phyloP scores from a whole-genome alignment of 2,888 invertebrate species.

The Lithodes maja region DNA sequence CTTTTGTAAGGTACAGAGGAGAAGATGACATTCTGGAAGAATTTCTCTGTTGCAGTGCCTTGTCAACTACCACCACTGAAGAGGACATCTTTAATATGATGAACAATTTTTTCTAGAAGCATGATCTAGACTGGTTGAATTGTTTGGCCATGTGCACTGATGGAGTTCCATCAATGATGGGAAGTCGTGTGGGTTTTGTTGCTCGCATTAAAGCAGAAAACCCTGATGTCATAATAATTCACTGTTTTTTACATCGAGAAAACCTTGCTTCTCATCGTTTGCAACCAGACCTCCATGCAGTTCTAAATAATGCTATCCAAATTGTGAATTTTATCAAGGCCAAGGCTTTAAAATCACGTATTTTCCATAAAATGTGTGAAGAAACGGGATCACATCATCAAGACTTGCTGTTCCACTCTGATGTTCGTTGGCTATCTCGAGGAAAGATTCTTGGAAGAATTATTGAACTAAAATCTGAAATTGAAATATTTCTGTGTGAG shows the following conservation, averaged over 20 bases:
- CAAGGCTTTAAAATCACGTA: conserved; percentile 17
- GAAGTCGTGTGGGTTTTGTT: neutral
- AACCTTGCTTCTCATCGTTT: neutral
- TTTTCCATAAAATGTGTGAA: conserved; percentile 37
- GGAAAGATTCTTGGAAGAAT: conserved; percentile 30
- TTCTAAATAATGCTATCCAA: neutral
- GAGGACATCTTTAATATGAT: neutral
- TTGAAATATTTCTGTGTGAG: neutral
- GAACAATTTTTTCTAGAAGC: neutral
- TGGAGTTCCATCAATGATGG: conserved; percentile 16
- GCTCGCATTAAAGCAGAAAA: too few species aligned
- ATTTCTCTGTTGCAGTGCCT: conserved; percentile 16
- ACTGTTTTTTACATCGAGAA: too few species aligned
- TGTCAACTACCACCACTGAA: neutral
- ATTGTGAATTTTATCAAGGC: conserved; percentile 27
- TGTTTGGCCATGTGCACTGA: conserved; percentile 12
- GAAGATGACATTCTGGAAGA: conserved; percentile 19
- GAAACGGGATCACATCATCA: too few species aligned
- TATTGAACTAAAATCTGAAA: conserved; percentile 17
- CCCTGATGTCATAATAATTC: too few species aligned
- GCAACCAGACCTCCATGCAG: conserved; percentile 3
- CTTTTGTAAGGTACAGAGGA: conserved; percentile 16
- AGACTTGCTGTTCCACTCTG: conserved; percentile 4
- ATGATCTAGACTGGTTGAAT: conserved; percentile 23
- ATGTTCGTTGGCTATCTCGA: conserved; percentile 28